Base-by-base conservation (phyloP, 2,888 invertebrate species). In the Dryococelus australis region DNA sequence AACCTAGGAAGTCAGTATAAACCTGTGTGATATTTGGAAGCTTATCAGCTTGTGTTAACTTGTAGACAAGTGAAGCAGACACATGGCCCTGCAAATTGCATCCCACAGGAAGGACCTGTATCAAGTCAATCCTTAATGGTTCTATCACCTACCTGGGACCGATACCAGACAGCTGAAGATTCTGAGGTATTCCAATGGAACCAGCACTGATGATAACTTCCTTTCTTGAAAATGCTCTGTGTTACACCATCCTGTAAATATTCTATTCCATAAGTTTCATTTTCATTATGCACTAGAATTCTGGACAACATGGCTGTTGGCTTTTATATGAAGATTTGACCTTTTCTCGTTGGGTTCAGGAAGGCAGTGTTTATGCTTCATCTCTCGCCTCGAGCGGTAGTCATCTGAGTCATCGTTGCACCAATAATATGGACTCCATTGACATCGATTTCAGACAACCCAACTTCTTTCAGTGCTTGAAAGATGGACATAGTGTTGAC, bases 121-220 rank as follows among this genome's bases (percentile, higher is more conserved):
- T 95, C 0, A 97, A 93, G 0, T 97, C 97, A 90, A 98, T 97
- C 86, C 95, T 94, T 90, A 95, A 95, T 90, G 96, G 95, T n/a
- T 93, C 93, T 87, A 97, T 91, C 90, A 97, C 96, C 35, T 95
- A 94, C 86, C 94, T 93, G 0, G 97, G 96, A 0, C 97, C 97
- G 20, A 99, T 94, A 5, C 97, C 99, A 16, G 98, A 98, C 0
- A 99, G 92, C 97, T 99, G 98, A 79, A 99, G 92, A 1, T 99
- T 91, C 91, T 99, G 89, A 9, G 90, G 89, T 4, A 89, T 88
- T 10, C 87, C 88, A 13, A 90, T 51, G 16, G 89, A 80, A 10
- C 89, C 89, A 28, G 88, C 89, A 20, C 87, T 87, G 35, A 83
- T 6, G 16, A 83, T 35, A 24, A 83, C 83, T 35, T 83, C 83